These are phyloP conservation scores for Anniella stebbinsi DNA, from an alignment of 2,797 vertebrate species.

Conservation along the genomic window DNA sequence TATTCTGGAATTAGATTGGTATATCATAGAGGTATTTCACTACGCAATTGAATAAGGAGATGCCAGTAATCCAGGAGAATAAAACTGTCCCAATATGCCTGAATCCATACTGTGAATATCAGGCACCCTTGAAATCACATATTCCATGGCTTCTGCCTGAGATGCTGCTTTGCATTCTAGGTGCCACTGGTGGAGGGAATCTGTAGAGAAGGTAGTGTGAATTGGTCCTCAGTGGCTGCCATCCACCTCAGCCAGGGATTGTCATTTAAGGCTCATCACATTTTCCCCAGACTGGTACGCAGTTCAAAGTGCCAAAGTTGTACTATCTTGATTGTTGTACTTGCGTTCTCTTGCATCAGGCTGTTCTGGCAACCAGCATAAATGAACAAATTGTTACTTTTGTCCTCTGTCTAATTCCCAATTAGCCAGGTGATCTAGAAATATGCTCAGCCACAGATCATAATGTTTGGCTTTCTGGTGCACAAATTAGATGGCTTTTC, in stretches of 20 bases:
- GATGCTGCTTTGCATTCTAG: not conserved
- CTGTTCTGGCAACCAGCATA: not conserved
- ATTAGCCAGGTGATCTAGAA: not conserved
- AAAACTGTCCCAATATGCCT: not conserved
- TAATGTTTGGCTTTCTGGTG: conserved; percentile 8
- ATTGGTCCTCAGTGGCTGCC: not conserved
- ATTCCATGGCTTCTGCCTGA: too few relatives aligned
- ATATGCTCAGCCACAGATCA: not conserved
- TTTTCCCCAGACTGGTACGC: not conserved
- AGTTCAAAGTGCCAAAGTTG: not conserved
- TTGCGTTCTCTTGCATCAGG: not conserved
- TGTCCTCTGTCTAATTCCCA: not conserved
- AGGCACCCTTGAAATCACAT: not conserved
- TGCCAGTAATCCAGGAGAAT: not conserved
- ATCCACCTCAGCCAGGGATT: not conserved
- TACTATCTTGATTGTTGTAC: not conserved
- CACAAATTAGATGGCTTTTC: conserved; percentile 2
- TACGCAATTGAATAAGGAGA: not conserved
- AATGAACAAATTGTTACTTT: not conserved
- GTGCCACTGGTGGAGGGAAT: not conserved
- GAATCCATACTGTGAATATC: not conserved
- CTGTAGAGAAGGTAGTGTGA: not conserved
- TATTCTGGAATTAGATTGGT: not conserved
- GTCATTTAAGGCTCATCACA: not conserved
- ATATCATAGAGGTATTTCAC: not conserved